phyloP scores from a whole-genome alignment of 2,888 invertebrate genomes.

The Chloroclysta siterata region DNA sequence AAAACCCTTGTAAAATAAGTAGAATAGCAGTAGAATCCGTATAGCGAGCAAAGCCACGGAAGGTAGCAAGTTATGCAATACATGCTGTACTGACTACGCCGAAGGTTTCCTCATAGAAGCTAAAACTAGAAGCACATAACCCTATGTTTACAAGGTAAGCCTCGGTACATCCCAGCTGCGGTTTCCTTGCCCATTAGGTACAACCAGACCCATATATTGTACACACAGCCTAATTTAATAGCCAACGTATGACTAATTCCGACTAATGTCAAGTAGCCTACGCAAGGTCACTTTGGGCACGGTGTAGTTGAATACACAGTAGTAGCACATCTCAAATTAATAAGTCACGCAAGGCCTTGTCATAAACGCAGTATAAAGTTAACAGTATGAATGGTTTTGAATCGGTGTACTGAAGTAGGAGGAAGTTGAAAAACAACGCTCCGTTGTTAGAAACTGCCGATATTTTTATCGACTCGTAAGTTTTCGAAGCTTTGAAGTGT shows the following conservation, averaged over 20 bases:
- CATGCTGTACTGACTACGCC: too few relatives aligned
- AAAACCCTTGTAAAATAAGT: too few relatives aligned
- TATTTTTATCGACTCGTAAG: too few relatives aligned
- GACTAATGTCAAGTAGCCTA: slow-evolving; percentile 28
- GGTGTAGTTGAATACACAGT: slow-evolving; percentile 22
- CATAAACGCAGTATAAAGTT: slow-evolving; percentile 6
- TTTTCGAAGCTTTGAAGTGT: too few relatives aligned
- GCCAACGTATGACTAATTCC: slow-evolving; percentile 29
- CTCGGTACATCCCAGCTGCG: background rate
- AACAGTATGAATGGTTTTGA: background rate
- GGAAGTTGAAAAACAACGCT: too few relatives aligned
- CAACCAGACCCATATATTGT: slow-evolving; percentile 14
- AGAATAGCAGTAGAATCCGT: too few relatives aligned
- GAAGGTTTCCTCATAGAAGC: too few relatives aligned
- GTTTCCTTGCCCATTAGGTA: slow-evolving; percentile 17
- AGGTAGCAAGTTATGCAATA: too few relatives aligned
- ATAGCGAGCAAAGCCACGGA: too few relatives aligned
- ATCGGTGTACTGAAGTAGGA: too few relatives aligned
- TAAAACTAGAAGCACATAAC: background rate
- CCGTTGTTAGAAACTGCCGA: too few relatives aligned
- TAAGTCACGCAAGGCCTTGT: slow-evolving; percentile 51
- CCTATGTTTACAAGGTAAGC: background rate
- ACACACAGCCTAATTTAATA: slow-evolving; percentile 26
- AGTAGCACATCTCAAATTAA: slow-evolving; percentile 50
- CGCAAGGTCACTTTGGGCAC: slow-evolving; percentile 46